Conservation (phyloP, 2,888 invertebrate species). For the Adelognathus sp. region DNA sequence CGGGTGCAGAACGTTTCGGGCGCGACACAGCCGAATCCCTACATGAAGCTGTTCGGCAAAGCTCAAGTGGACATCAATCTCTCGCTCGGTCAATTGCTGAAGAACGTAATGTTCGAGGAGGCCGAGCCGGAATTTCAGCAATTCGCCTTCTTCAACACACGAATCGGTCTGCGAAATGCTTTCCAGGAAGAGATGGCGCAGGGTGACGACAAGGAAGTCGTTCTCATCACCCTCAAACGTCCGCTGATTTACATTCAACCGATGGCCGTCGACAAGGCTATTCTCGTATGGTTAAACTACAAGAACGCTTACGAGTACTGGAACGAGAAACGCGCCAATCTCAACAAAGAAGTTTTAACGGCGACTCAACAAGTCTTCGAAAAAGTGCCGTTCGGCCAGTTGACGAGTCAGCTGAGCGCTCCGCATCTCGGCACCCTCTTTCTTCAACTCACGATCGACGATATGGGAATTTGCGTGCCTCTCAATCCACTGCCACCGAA, state of each 20-base stretch:
- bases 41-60: slow-evolving; percentile 89
- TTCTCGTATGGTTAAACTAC: slow-evolving; percentile 99
- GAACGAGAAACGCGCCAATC: slow-evolving; percentile 96
- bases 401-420: slow-evolving; percentile 89
- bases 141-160: slow-evolving; percentile 98
- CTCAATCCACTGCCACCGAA: slow-evolving; percentile 90
- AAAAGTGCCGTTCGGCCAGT: slow-evolving; percentile 90
- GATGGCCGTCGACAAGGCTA: slow-evolving; percentile 98
- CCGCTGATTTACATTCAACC: slow-evolving; percentile 98
- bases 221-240: slow-evolving; percentile 94
- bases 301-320: slow-evolving; percentile 99
- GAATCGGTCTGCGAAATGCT: slow-evolving; percentile 92
- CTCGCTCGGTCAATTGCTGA: slow-evolving; percentile 95
- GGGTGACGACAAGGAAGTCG: slow-evolving; percentile 91
- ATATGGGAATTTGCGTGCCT: slow-evolving; percentile 97
- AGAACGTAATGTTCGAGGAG: slow-evolving; percentile 98
- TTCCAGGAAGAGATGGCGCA: slow-evolving; percentile 96
- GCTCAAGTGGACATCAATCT: slow-evolving; percentile 96
- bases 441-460: slow-evolving; percentile 96
- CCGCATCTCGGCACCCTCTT: slow-evolving; percentile 94
- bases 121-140: slow-evolving; percentile 99
- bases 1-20: slow-evolving; percentile 93
- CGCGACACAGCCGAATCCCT: slow-evolving; percentile 83
- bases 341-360: slow-evolving; percentile 93
- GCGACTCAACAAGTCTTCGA: slow-evolving; percentile 90